These are phyloP conservation scores for Nanorana parkeri DNA, from an alignment of 2,113 vertebrate genomes.

Conservation along the genomic window DNA sequence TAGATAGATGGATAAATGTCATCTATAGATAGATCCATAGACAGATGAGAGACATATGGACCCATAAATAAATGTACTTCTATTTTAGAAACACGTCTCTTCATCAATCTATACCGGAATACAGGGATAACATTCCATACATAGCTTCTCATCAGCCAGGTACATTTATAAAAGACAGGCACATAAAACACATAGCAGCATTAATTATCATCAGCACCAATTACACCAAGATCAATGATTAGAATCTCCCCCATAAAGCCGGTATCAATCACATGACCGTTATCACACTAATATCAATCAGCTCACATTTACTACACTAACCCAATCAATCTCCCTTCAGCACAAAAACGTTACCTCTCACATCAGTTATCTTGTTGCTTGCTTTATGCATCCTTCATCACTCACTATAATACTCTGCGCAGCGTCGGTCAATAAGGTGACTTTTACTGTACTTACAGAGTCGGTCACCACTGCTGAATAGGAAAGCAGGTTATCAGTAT, in stretches of 20 bases:
- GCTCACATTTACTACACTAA: not conserved
- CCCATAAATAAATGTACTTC: not conserved
- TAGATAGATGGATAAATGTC: too few relatives aligned
- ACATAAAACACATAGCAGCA: too few relatives aligned
- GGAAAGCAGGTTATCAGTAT: too few relatives aligned
- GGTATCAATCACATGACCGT: not conserved
- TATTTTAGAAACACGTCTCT: too few relatives aligned
- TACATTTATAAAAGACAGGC: too few relatives aligned
- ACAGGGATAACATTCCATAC: too few relatives aligned
- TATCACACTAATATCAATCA: not conserved
- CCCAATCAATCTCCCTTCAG: not conserved
- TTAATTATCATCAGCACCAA: too few relatives aligned
- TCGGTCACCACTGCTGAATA: too few relatives aligned
- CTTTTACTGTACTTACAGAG: too few relatives aligned
- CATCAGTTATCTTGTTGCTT: not conserved
- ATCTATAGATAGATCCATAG: not conserved
- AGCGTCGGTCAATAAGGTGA: too few relatives aligned
- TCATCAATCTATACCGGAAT: too few relatives aligned
- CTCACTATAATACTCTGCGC: not conserved
- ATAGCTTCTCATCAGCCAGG: too few relatives aligned
- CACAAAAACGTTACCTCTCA: not conserved
- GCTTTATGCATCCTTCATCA: not conserved
- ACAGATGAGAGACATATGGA: constrained; percentile 3
- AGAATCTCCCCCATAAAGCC: not conserved
- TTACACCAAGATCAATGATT: not conserved